Evolutionary conservation across 2,113 vertebrate genomes (phyloP).

Genomic region (Steatornis caripensis): DNA sequence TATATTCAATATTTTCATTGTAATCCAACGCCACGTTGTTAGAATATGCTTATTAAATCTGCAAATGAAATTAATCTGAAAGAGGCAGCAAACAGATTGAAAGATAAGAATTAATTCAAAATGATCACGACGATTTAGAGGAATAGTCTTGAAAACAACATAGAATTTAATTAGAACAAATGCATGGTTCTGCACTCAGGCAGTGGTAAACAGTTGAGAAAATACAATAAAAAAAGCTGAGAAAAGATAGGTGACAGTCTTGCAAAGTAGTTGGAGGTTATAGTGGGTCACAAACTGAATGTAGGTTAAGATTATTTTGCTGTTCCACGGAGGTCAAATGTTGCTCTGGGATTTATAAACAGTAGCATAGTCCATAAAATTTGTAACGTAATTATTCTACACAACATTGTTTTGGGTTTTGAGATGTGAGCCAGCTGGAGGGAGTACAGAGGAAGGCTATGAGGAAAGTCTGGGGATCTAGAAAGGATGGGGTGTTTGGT

Average conservation of each 20-base stretch:
- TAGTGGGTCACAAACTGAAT: not conserved
- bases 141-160: not conserved
- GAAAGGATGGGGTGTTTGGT: not conserved
- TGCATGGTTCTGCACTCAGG: not conserved
- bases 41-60: constrained; percentile 12
- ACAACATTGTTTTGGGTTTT: not conserved
- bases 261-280: not conserved
- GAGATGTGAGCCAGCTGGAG: not conserved
- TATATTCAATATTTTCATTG: not conserved
- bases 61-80: constrained; percentile 1
- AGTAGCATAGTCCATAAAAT: not conserved
- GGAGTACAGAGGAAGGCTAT: not conserved
- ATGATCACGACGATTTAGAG: not conserved
- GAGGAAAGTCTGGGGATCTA: not conserved
- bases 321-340: not conserved
- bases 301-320: not conserved
- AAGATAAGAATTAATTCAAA: constrained; percentile 37
- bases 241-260: not conserved
- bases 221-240: not conserved
- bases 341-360: not conserved
- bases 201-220: not conserved
- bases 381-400: not conserved
- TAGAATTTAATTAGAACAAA: constrained; percentile 1
- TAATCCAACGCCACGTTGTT: not conserved
- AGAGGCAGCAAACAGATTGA: not conserved